Evolutionary conservation across 2,113 vertebrate genomes (phyloP), one percentile per base, ranked within the genome.

Genomic region (Oryzias celebensis): DNA sequence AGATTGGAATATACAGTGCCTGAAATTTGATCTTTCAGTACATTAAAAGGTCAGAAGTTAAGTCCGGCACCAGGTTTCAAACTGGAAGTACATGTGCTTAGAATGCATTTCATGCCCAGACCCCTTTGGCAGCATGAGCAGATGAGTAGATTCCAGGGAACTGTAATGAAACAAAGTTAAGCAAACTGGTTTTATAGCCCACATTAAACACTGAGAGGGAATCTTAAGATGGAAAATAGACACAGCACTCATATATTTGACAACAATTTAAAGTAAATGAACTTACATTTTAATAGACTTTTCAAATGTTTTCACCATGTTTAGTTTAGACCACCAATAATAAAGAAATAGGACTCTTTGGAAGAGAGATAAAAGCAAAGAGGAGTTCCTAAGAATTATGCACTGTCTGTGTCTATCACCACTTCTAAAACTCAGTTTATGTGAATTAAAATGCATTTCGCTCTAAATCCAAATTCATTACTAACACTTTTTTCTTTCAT

Each of bases 21-120:
- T 26, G 36, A 61, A 57, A 75, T 50, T 1, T 20, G 55, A 76
- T 61, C 43, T 20, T 14, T 57, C 14, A 10, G 5, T 16, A 52
- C 23, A 41, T 8, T 15, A 10, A 59, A 75, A 64, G 52, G 59
- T 75, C 42, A 61, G 42, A 10, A 36, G 58, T 62, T 46, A 59
- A 65, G 18, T 12, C 6, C 13, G 49, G 57, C 58, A 74, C 48
- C 28, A 26, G 52, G 62, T 52, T 49, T 58, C 26, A 22, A 16
- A 68, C 20, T 24, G 43, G 17, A 65, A 51, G 23, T 24, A 31
- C 55, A 53, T 41, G 56, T 16, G 3, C 31, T 44, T 14, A 36
- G 22, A 74, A 51, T 20, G 20, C 47, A 20, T 55, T 67, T 7
- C 18, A 36, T 65, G 36, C 52, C 55, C 22, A 1, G 17, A 48